phyloP scores from a whole-genome alignment of 2,888 invertebrate genomes.

The Furcula furcula region DNA sequence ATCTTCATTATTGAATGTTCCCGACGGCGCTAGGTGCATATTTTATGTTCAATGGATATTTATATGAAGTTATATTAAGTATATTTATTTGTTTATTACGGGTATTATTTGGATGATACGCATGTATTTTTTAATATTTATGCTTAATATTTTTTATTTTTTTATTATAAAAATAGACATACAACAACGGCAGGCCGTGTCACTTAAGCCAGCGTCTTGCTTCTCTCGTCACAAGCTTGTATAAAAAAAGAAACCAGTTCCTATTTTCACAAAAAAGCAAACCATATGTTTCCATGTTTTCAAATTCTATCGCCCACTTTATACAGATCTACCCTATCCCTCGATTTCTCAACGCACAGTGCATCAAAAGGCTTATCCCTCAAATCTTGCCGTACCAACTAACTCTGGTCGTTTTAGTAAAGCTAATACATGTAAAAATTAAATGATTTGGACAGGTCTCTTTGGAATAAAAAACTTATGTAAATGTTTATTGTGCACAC shows the following conservation, averaged over 20 bases:
- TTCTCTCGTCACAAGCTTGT: background rate
- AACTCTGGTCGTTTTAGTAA: background rate
- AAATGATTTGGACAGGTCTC: slow-evolving; percentile 4
- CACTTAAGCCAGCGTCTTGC: no score
- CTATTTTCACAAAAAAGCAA: background rate
- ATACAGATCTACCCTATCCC: background rate
- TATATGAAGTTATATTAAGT: no score
- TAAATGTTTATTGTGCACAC: no score
- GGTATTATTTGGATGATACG: no score
- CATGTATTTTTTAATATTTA: no score
- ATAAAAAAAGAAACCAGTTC: background rate
- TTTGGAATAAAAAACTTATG: background rate
- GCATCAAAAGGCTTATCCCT: slow-evolving; percentile 1
- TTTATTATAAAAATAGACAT: no score
- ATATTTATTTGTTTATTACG: no score
- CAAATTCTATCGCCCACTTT: slow-evolving; percentile 9
- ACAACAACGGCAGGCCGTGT: no score
- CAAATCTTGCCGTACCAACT: background rate
- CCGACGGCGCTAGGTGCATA: no score
- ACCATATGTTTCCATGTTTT: slow-evolving; percentile 11
- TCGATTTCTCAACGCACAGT: background rate
- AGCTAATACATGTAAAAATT: slow-evolving; percentile 7
- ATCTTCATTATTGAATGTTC: no score
- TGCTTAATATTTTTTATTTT: no score
- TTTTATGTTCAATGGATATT: no score